Conservation (phyloP, 1,140 invertebrate genomes). For the Stegodyphus dumicola region DNA sequence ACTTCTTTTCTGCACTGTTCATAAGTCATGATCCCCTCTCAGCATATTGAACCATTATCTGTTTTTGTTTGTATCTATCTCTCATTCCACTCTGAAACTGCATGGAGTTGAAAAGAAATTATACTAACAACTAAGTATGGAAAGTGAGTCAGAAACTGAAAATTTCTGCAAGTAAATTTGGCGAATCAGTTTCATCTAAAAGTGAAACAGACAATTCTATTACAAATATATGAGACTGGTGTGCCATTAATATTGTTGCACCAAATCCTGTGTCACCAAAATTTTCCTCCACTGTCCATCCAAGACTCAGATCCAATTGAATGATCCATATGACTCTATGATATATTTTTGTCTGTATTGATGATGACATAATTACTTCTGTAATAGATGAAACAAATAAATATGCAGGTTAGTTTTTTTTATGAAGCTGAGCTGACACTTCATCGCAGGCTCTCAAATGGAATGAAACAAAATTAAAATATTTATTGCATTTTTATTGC, state of each 20-base stretch:
- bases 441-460: neutral
- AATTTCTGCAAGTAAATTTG: neutral
- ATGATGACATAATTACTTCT: neutral
- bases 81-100: no score
- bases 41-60: no score
- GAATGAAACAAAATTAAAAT: slow-evolving; percentile 5
- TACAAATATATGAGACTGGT: neutral
- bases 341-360: neutral
- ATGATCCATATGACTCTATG: neutral
- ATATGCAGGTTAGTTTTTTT: neutral
- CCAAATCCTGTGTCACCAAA: neutral
- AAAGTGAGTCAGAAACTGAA: neutral
- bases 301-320: neutral
- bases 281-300: neutral
- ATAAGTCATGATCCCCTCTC: no score
- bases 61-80: no score
- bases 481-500: neutral
- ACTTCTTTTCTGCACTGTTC: no score
- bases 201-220: neutral
- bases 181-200: neutral
- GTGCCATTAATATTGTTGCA: neutral
- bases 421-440: neutral
- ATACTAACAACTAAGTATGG: neutral
- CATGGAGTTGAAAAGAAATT: no score
- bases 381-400: neutral